Percentiles rank a stretch among this genome's conserved stretches.
These are phyloP conservation scores for Petrolisthes cinctipes DNA, from an alignment of 2,888 invertebrate genomes.

Conservation along the genomic window DNA sequence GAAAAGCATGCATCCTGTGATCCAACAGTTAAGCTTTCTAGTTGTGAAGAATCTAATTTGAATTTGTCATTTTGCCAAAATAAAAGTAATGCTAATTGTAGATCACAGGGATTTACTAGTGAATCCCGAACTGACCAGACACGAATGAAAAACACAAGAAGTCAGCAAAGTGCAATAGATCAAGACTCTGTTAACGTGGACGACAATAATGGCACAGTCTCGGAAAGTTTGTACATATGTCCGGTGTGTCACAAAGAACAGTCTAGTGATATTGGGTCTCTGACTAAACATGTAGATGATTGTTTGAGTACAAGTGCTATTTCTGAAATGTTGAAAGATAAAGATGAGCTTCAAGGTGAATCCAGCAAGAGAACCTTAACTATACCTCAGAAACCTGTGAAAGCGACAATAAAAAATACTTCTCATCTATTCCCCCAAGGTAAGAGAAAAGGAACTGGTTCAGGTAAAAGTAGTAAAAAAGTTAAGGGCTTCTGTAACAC, in stretches of 20 bases:
- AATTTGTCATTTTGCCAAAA: too few relatives aligned
- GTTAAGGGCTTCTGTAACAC: conserved; percentile 25
- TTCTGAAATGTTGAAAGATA: conserved; percentile 32
- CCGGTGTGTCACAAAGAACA: conserved; percentile 43
- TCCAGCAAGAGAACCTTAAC: neutral
- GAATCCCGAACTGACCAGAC: neutral
- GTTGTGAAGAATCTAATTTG: too few relatives aligned
- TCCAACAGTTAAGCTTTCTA: neutral
- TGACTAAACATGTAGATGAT: conserved; percentile 50
- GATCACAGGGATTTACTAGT: neutral
- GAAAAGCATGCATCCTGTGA: conserved; percentile 6
- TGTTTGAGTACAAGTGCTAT: conserved; percentile 38
- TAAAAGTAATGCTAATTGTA: too few relatives aligned
- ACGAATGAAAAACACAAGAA: neutral
- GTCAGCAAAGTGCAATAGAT: neutral
- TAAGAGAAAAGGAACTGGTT: conserved; percentile 34
- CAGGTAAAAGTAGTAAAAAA: conserved; percentile 22
- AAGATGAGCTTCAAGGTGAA: neutral
- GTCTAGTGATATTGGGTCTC: neutral
- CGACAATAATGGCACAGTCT: neutral
- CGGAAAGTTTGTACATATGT: conserved; percentile 8
- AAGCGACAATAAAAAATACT: neutral
- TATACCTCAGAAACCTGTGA: neutral
- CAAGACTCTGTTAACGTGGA: neutral
- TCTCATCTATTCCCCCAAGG: neutral